Base-by-base conservation (phyloP, 2,888 invertebrate genomes). In the Gymnosoma rotundatum region DNA sequence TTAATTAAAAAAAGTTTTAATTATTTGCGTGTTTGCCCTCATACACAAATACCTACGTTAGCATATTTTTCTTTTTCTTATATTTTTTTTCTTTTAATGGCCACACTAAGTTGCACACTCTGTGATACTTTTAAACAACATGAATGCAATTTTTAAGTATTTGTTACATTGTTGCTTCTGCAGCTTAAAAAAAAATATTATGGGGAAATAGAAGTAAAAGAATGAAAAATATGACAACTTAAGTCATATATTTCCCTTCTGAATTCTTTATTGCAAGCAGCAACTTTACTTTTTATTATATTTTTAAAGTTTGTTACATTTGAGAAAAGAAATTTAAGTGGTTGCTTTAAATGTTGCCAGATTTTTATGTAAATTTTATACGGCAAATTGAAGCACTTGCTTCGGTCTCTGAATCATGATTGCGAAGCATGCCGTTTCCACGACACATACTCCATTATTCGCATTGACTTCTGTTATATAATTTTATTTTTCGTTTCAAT, bases 101-200 rank as follows among this genome's bases (percentile, higher is more conserved):
- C 36, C 78, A 76, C 64, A 80, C 83, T 80, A 78, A 74, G 10
- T 64, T 73, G 61, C 80, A 76, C 76, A 50, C 60, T 70, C 58
- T 60, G 45, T 72, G 60, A 82, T 79, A 76, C 66, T 76, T 67
- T 56, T 45, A n/a, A 75, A 79, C 50, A 45, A 42, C 79, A 63
- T 50, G 70, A 78, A 70, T 75, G 64, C 48, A 82, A 58, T 75
- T 78, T 70, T 50, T 63, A 85, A 85, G 78, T 75, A 78, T 78
- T 82, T 78, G 38, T 70, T 72, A 61, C 82, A 82, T 79, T 78
- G 82, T 78, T 85, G 85, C 82, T 82, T 75, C 67, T 79, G 42
- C 66, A 82, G 84, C 54, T 79, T 75, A 36, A 78, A 70, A 82
- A 78, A 20, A 70, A 64, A 56, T 70, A 70, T 18, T 42, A 45